These are phyloP conservation scores for Microplitis demolitor DNA, from an alignment of 1,140 invertebrate species.

Conservation along the genomic window DNA sequence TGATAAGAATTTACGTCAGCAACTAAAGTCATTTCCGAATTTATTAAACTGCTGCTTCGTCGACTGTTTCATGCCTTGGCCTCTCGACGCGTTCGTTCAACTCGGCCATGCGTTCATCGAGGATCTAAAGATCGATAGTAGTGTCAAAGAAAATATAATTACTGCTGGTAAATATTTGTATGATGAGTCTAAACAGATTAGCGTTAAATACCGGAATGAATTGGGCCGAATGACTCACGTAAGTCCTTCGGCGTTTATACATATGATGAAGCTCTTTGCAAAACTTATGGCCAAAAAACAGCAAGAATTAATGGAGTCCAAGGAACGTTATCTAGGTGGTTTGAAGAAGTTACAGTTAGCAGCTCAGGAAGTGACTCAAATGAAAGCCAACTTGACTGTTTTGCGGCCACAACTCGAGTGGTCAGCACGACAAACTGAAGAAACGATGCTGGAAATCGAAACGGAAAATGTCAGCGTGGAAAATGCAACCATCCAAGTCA, in stretches of 20 bases:
- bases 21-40: conserved; percentile 67
- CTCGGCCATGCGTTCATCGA: conserved; percentile 70
- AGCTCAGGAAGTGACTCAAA: conserved; percentile 66
- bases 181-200: conserved; percentile 38
- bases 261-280: conserved; percentile 65
- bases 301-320: conserved; percentile 62
- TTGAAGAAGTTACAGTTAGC: conserved; percentile 72
- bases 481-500: conserved; percentile 68
- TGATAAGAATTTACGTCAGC: conserved; percentile 44
- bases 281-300: conserved; percentile 63
- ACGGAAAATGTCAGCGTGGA: conserved; percentile 73
- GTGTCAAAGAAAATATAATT: conserved; percentile 59
- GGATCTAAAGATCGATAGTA: conserved; percentile 61
- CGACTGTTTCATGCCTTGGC: conserved; percentile 77
- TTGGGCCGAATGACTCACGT: conserved; percentile 63
- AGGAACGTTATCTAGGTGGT: conserved; percentile 65
- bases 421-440: conserved; percentile 68
- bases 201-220: conserved; percentile 47
- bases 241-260: conserved; percentile 64
- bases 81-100: conserved; percentile 70
- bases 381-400: conserved; percentile 69
- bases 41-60: conserved; percentile 76
- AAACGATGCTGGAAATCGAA: conserved; percentile 70
- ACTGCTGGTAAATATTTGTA: conserved; percentile 68
- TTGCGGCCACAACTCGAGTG: conserved; percentile 72